A percentile compares a stretch with the other conserved stretches of the same genome.
phyloP scores from a whole-genome alignment of 2,797 vertebrate genomes.

The Percopsis omiscomaycus region DNA sequence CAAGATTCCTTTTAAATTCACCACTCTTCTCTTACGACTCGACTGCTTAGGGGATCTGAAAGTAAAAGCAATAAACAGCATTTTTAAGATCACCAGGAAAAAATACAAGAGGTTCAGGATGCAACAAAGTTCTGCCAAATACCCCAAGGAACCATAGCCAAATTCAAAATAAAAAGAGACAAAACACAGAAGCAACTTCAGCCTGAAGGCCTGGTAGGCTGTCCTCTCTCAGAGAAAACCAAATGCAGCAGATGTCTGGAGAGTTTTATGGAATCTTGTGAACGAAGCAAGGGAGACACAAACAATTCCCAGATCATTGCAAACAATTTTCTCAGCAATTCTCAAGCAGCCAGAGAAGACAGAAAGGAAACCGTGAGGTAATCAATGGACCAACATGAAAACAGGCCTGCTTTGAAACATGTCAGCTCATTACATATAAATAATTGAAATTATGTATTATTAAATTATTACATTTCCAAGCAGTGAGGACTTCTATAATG shows the following conservation, averaged over 20 bases:
- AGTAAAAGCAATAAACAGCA: background rate
- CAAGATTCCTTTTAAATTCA: constrained; percentile 30
- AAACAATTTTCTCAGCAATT: background rate
- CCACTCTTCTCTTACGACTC: constrained; percentile 31
- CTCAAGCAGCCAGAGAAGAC: too few species aligned
- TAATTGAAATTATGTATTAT: too few species aligned
- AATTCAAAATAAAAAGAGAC: constrained; percentile 5
- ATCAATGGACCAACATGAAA: too few species aligned
- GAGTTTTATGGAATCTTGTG: constrained; percentile 6
- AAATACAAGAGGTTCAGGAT: background rate
- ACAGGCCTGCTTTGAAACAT: too few species aligned
- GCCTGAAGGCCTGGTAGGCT: background rate
- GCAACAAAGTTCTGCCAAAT: constrained; percentile 7
- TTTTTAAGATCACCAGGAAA: background rate
- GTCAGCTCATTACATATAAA: too few species aligned
- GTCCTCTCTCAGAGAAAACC: constrained; percentile 11
- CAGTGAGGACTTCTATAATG: too few species aligned
- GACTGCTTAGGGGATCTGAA: constrained; percentile 19
- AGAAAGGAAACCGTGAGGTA: too few species aligned
- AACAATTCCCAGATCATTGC: background rate
- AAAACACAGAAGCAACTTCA: constrained; percentile 4
- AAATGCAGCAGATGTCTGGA: constrained; percentile 28
- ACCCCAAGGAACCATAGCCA: background rate
- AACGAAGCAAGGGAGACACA: constrained; percentile 4
- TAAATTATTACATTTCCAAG: too few species aligned